Evolutionary conservation across 2,113 vertebrate species (phyloP).

Genomic region (Capreolus pygargus): DNA sequence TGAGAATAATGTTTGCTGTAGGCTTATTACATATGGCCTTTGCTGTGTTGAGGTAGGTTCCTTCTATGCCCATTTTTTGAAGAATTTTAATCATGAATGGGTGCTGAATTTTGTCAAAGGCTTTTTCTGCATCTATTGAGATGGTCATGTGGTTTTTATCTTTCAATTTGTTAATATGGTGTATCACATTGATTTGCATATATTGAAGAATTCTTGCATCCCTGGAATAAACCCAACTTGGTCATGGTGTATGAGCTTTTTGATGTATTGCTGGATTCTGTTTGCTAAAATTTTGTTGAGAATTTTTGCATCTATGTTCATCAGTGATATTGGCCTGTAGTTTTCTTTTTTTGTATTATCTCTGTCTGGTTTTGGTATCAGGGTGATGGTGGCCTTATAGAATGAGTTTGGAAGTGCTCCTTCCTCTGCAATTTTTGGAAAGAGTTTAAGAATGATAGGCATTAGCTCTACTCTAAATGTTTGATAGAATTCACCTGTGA

Average conservation of each 20-base stretch:
- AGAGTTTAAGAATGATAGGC: background rate
- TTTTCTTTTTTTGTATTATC: background rate
- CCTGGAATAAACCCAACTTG: background rate
- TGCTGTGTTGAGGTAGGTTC: background rate
- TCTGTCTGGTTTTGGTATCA: background rate
- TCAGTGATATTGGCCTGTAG: background rate
- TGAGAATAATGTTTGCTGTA: background rate
- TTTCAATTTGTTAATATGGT: background rate
- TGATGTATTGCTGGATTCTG: background rate
- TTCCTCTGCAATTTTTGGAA: background rate
- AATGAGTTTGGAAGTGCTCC: background rate
- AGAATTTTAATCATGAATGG: background rate
- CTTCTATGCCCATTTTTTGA: background rate
- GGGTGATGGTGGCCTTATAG: background rate
- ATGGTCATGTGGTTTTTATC: background rate
- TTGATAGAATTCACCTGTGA: background rate
- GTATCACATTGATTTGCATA: background rate
- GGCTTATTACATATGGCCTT: background rate
- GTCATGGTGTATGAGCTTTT: background rate
- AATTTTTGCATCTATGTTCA: background rate
- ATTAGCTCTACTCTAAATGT: background rate
- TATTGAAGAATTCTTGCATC: background rate
- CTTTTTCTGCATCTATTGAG: background rate
- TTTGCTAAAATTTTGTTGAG: background rate
- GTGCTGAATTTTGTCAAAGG: background rate